Percentiles rank a stretch among this genome's conserved stretches.
These are phyloP conservation scores for Trypoxylus dichotomus DNA, from an alignment of 1,140 invertebrate genomes.

Conservation along the genomic window DNA sequence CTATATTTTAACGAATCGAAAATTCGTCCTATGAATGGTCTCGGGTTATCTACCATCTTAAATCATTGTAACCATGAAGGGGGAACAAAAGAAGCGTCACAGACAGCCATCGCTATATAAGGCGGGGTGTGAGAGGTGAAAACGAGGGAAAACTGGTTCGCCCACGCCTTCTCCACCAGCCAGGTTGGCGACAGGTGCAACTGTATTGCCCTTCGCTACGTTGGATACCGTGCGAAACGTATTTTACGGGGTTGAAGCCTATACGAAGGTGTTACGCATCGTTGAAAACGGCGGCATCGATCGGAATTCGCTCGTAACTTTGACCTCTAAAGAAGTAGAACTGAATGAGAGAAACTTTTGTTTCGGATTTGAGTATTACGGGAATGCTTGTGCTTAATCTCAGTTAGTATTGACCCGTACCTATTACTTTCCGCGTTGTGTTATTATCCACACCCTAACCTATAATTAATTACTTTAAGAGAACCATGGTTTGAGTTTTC, in stretches of 20 bases:
- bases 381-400: not conserved
- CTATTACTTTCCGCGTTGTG: no score
- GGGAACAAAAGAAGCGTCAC: slow-evolving; percentile 9
- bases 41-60: slow-evolving; percentile 5
- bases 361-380: not conserved
- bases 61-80: slow-evolving; percentile 11
- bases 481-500: no score
- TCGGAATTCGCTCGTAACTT: not conserved
- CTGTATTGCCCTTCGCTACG: not conserved
- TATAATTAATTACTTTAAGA: no score
- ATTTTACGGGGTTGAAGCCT: not conserved
- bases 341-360: not conserved
- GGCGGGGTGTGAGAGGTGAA: not conserved
- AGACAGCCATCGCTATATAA: not conserved
- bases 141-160: not conserved
- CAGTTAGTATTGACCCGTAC: not conserved
- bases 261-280: not conserved
- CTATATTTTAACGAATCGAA: not conserved
- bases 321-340: slow-evolving; percentile 2
- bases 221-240: not conserved
- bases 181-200: slow-evolving; percentile 11
- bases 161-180: not conserved
- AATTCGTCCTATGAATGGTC: not conserved
- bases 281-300: not conserved
- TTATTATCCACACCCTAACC: no score